A percentile compares a stretch with the other conserved stretches of the same genome.
Conservation (phyloP, 2,113 vertebrate genomes). For the Cercocebus atys region DNA sequence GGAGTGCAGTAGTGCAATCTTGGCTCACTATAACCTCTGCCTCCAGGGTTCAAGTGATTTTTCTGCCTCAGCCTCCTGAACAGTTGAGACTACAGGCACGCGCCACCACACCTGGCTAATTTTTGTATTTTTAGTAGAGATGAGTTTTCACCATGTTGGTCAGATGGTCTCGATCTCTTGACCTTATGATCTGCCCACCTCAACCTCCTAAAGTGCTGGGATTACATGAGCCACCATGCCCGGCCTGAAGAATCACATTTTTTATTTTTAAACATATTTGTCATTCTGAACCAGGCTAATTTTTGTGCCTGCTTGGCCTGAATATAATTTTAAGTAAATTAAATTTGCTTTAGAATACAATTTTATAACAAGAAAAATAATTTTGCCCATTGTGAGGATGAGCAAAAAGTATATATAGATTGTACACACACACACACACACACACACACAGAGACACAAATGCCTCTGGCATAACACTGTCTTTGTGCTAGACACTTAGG, state of each 20-base stretch:
- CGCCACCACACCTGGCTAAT: no score
- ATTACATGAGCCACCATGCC: no score
- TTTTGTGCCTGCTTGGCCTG: background rate
- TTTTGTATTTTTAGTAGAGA: no score
- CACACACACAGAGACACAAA: background rate
- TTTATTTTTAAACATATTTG: background rate
- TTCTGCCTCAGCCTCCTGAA: no score
- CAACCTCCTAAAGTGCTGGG: no score
- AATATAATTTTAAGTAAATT: constrained; percentile 32
- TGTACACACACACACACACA: background rate
- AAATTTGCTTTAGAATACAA: constrained; percentile 8
- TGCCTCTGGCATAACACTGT: background rate
- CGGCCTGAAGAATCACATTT: background rate
- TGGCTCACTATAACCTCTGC: no score
- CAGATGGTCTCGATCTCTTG: no score
- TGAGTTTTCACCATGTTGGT: no score
- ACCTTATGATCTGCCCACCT: no score
- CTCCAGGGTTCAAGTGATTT: no score
- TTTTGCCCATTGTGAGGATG: background rate
- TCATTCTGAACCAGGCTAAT: background rate
- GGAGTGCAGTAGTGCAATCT: no score
- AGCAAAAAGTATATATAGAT: background rate
- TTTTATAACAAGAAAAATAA: constrained; percentile 12
- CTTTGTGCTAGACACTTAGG: background rate
- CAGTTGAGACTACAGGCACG: no score